A percentile compares a stretch with the other conserved stretches of the same genome.
phyloP scores from a whole-genome alignment of 2,888 invertebrate genomes.

The Scaptomyza polygonia region DNA sequence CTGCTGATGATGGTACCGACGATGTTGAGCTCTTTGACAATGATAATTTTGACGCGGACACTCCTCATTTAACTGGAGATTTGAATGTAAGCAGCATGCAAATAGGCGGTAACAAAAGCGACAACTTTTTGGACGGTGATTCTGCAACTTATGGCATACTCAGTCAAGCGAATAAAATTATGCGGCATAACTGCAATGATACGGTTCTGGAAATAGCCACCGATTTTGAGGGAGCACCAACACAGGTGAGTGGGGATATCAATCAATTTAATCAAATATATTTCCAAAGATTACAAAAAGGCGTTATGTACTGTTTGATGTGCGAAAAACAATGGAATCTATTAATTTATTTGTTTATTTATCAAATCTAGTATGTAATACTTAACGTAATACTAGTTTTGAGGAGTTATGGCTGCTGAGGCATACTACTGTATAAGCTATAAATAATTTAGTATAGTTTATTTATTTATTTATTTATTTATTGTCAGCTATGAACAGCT shows the following conservation, averaged over 20 bases:
- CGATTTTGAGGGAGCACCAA: slow-evolving; percentile 88
- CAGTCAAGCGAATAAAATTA: slow-evolving; percentile 56
- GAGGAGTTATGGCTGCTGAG: no score
- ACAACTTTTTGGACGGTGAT: slow-evolving; percentile 10
- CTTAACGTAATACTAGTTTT: no score
- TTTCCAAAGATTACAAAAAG: neutral
- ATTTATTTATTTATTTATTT: no score
- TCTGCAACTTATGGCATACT: slow-evolving; percentile 5
- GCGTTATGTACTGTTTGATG: neutral
- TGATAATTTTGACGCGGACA: slow-evolving; percentile 52
- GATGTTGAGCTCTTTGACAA: slow-evolving; percentile 67
- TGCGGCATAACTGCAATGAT: slow-evolving; percentile 55
- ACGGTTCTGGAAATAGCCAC: slow-evolving; percentile 84
- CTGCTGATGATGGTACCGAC: slow-evolving; percentile 38
- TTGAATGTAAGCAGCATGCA: slow-evolving; percentile 30
- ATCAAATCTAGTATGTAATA: no score
- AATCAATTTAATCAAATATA: neutral
- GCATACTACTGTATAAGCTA: no score
- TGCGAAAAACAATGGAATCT: no score
- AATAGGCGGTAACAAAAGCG: neutral
- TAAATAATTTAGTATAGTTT: no score
- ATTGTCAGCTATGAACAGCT: no score
- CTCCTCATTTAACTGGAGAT: slow-evolving; percentile 18
- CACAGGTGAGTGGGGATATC: slow-evolving; percentile 77
- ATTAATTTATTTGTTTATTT: no score